Conservation (phyloP, 1,140 invertebrate species). For the Monochamus saltuarius region DNA sequence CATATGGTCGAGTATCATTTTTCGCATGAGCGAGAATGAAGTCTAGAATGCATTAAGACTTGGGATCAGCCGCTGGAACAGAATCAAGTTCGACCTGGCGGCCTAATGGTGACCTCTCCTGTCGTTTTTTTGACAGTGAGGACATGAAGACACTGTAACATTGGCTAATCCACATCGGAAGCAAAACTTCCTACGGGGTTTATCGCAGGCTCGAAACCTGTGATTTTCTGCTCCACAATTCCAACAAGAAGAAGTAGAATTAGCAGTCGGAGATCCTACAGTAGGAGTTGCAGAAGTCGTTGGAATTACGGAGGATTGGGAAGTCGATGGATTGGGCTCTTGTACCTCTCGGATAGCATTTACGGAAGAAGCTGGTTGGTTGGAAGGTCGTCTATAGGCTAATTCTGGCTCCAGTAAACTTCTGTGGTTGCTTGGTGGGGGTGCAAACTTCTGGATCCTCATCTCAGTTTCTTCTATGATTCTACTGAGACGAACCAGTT, state of each 20-base stretch:
- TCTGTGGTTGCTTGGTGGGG: too few species aligned
- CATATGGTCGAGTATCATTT: constrained; percentile 13
- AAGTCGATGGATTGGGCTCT: constrained; percentile 21
- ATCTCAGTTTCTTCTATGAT: too few species aligned
- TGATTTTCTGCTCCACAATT: background rate
- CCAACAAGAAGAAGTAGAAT: background rate
- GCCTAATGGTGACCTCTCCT: background rate
- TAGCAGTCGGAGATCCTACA: too few species aligned
- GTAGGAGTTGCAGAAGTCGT: too few species aligned
- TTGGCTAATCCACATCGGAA: background rate
- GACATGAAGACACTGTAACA: too few species aligned
- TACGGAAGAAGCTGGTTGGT: too few species aligned
- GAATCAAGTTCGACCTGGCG: background rate
- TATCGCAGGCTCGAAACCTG: background rate
- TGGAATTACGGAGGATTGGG: too few species aligned
- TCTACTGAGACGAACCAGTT: too few species aligned
- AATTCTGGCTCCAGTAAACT: too few species aligned
- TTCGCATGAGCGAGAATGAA: constrained; percentile 11
- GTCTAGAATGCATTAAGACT: constrained; percentile 5
- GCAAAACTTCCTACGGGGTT: constrained; percentile 1
- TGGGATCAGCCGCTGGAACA: background rate
- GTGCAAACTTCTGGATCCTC: too few species aligned
- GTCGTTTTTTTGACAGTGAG: background rate
- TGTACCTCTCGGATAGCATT: background rate
- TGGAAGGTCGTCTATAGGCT: too few species aligned